Base-by-base conservation (phyloP, 2,888 invertebrate genomes). In the Molanna angustata region DNA sequence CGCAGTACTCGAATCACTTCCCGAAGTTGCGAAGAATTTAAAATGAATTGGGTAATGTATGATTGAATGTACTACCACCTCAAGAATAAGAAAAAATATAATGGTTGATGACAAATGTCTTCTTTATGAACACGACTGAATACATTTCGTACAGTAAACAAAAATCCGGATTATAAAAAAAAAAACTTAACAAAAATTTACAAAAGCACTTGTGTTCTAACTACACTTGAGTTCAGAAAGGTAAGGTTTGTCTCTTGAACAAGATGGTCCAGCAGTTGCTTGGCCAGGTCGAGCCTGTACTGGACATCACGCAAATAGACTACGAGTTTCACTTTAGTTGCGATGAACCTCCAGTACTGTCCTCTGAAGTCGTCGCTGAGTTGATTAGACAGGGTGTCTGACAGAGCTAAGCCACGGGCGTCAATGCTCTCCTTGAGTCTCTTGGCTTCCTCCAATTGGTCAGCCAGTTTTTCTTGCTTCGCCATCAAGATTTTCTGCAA, bases 251-350 rank as follows among this genome's bases (percentile, higher is more conserved):
- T 31, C 16, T 52, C 52, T 17, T 37, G 42, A 18, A 32, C 54
- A 14, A 91, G 76, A 48, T 88, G 88, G 60, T 78, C 71, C 62
- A 90, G 74, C 70, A 91, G 90, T 69, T 90, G 90, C 67, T 90
- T 87, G 51, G 88, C 86, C 58, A 88, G 75, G 66, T 88, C 86
- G 60, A 92, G 87, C 71, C 89, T 89, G 69, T 92, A 90, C 62
- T 86, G 82, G 61, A 91, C 84, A 67, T 92, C 90, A 62, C 89
- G 81, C 52, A 85, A 80, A 67, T 91, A 90, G 68, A 91, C 85
- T 63, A 89, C 85, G 59, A 92, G 74, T 70, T 89, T 90, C 22
- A 89, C 87, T 73, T 91, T 92, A 86, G 88, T 90, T 67, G 87
- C 86, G 63, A 91, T 86, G 71, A 89, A 92, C 67, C 88, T 88